Evolutionary conservation across 2,888 invertebrate species (phyloP), one percentile per base, ranked within the genome.

Genomic region (Meiosimyza decipiens): DNA sequence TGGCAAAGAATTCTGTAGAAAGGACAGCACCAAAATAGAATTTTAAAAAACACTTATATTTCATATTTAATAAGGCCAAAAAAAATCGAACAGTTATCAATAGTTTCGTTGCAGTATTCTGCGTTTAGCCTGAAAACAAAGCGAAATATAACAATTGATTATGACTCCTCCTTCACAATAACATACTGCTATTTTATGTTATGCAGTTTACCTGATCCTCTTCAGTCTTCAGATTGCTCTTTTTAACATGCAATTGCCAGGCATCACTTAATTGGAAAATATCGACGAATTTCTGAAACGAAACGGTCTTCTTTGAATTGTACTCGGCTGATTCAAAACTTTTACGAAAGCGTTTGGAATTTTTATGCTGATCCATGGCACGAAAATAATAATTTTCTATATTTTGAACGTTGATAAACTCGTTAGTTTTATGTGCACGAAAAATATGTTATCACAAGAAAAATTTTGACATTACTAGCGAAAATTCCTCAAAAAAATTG

Each of bases 211-310:
- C 77, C 67, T 78, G 78, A 62, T 76, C 76, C 57, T 78, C 75
- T 55, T 78, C 78, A 6, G 73, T 72, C 71, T 73, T 75, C 15
- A 78, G 40, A 33, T 51, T 62, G 47, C 76, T 71, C 59, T 73
- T 75, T 72, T 73, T 66, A 7, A 77, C 71, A 51, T 71, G 64
- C 50, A 75, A 64, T 62, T 77, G 75, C 74, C 77, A 76, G 28
- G 75, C 74, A 18, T 77, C 75, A 49, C 75, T 74, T 28, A 76
- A 47, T 47, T 75, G 74, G 33, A 75, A 74, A 28, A 78, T 73
- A 54, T 76, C 74, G n/a, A 78, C 77, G 18, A 75, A 40, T 13
- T 57, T 73, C 59, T 75, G 68, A 49, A 75, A 75, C 47, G 74
- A 71, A n/a, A 75, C 74, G 28, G 60, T 71, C 60, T 75, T 75